A percentile compares a stretch with the other conserved stretches of the same genome.
Evolutionary conservation across 2,888 invertebrate genomes (phyloP).

Genomic region (Cordilura impudica): DNA sequence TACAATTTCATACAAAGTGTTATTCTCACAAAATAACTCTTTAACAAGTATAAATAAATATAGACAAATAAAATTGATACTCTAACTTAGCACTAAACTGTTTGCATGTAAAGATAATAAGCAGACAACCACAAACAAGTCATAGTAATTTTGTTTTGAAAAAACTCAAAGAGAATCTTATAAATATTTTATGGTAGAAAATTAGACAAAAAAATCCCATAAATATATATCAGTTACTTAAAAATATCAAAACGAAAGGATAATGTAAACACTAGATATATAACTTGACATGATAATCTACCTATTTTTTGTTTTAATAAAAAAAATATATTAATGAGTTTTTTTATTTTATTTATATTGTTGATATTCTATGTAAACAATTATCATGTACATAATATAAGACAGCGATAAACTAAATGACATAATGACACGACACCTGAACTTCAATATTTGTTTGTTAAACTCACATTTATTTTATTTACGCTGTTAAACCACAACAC

Average conservation of each 20-base stretch:
- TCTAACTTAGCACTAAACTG: too few species aligned
- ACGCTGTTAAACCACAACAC: background rate
- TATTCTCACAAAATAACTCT: conserved; percentile 23
- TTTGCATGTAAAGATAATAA: conserved; percentile 25
- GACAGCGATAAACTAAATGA: conserved; percentile 11
- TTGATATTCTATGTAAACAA: background rate
- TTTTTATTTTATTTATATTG: background rate
- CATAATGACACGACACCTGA: conserved; percentile 19
- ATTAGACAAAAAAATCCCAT: background rate
- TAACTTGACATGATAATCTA: conserved; percentile 39
- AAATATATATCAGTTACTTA: conserved; percentile 3
- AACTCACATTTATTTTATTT: background rate
- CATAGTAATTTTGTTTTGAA: too few species aligned
- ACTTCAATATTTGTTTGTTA: background rate
- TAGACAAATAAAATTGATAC: too few species aligned
- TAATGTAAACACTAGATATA: conserved; percentile 54
- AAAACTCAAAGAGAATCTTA: background rate
- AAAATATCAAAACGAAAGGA: conserved; percentile 35
- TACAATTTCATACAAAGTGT: too few species aligned
- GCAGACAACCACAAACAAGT: background rate
- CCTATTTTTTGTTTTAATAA: background rate
- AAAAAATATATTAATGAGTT: background rate
- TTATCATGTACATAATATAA: background rate
- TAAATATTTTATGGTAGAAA: background rate
- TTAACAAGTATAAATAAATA: background rate